Conservation (phyloP, 2,888 invertebrate genomes). For the Papilio demoleus region DNA sequence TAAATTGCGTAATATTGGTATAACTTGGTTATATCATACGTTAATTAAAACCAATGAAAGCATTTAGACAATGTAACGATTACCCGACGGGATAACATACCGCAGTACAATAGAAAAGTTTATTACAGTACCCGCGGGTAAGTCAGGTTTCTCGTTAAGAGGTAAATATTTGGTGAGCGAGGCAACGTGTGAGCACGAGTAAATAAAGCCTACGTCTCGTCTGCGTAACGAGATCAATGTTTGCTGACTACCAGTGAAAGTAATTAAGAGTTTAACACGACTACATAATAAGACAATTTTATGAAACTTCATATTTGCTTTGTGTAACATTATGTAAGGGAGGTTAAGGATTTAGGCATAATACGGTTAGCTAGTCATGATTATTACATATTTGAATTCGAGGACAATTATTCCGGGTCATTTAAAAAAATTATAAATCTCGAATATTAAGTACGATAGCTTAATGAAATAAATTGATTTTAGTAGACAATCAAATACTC, state of each 20-base stretch:
- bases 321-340: background rate
- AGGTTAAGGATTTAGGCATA: background rate
- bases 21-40: slow-evolving; percentile 28
- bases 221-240: slow-evolving; percentile 73
- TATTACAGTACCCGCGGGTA: slow-evolving; percentile 71
- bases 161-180: slow-evolving; percentile 75
- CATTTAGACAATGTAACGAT: slow-evolving; percentile 55
- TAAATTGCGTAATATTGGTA: slow-evolving; percentile 5
- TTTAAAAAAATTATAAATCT: no score
- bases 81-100: slow-evolving; percentile 56
- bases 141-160: slow-evolving; percentile 78
- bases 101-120: slow-evolving; percentile 76
- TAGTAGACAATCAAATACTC: no score
- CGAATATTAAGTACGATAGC: no score
- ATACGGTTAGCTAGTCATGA: slow-evolving; percentile 4
- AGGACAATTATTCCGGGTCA: no score
- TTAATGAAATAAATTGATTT: no score
- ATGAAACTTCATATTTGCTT: slow-evolving; percentile 42
- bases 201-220: slow-evolving; percentile 74
- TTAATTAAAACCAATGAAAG: slow-evolving; percentile 61
- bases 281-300: slow-evolving; percentile 67
- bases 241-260: slow-evolving; percentile 77
- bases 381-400: background rate
- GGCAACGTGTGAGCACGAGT: slow-evolving; percentile 71
- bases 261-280: slow-evolving; percentile 79